A percentile compares a stretch with the other conserved stretches of the same genome.
Evolutionary conservation across 2,888 invertebrate species (phyloP).

Genomic region (Drosophila cognata): DNA sequence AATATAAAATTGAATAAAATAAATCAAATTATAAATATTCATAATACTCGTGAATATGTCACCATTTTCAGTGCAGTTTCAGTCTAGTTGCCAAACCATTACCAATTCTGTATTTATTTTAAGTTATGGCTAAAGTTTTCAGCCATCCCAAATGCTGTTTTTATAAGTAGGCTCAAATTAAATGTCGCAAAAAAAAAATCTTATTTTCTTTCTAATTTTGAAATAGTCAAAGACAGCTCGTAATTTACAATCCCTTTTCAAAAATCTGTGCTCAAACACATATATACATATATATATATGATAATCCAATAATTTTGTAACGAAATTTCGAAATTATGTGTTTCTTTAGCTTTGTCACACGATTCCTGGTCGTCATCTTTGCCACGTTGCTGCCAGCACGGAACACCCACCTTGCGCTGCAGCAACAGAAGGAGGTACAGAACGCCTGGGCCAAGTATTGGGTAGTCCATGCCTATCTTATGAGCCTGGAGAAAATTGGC

Average conservation of each 20-base stretch:
- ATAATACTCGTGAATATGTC: background rate
- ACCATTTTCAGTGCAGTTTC: background rate
- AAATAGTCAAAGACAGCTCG: background rate
- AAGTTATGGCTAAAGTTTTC: background rate
- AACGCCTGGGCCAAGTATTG: constrained; percentile 65
- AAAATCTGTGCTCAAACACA: constrained; percentile 12
- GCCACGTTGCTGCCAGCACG: constrained; percentile 63
- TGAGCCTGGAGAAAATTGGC: constrained; percentile 95
- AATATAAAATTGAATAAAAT: background rate
- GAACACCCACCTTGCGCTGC: constrained; percentile 48
- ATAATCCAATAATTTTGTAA: background rate
- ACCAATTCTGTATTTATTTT: background rate
- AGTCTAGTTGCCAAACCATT: background rate
- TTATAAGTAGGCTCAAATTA: constrained; percentile 22
- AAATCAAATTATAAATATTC: background rate
- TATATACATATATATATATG: background rate
- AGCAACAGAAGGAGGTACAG: constrained; percentile 21
- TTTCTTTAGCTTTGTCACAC: constrained; percentile 42
- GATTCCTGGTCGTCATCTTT: constrained; percentile 50
- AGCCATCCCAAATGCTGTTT: background rate
- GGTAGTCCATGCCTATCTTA: constrained; percentile 93
- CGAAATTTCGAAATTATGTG: constrained; percentile 37
- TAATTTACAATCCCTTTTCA: background rate
- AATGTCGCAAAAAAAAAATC: background rate
- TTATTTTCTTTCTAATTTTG: background rate